Percentiles rank a stretch among this genome's conserved stretches.
Evolutionary conservation across 2,888 invertebrate genomes (phyloP).

Genomic region (Tanypteryx hageni): DNA sequence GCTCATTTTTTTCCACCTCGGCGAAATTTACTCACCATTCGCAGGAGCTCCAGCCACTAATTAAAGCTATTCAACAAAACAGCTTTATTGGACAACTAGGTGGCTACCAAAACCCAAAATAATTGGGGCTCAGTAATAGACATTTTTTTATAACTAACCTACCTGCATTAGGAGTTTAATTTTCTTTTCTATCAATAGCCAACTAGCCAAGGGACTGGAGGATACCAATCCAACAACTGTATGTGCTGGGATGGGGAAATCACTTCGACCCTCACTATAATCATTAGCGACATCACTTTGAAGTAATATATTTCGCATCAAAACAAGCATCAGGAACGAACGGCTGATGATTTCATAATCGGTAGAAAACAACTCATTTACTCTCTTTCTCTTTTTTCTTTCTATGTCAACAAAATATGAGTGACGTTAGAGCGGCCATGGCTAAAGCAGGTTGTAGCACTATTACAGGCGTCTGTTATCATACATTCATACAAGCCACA

Average conservation of each 20-base stretch:
- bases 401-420: slow-evolving; percentile 60
- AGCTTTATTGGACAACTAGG: slow-evolving; percentile 61
- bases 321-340: slow-evolving; percentile 63
- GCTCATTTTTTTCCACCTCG: slow-evolving; percentile 33
- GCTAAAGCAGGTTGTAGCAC: slow-evolving; percentile 62
- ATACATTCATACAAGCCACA: slow-evolving; percentile 63
- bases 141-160: slow-evolving; percentile 53
- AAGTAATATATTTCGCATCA: slow-evolving; percentile 49
- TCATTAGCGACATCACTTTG: slow-evolving; percentile 62
- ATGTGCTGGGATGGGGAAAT: slow-evolving; percentile 36
- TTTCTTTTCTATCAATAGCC: slow-evolving; percentile 52
- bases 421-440: slow-evolving; percentile 55
- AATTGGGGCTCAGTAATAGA: slow-evolving; percentile 60
- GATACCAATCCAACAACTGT: slow-evolving; percentile 48
- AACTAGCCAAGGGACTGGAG: slow-evolving; percentile 57
- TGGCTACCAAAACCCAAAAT: slow-evolving; percentile 62
- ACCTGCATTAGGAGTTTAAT: slow-evolving; percentile 54
- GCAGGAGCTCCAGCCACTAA: slow-evolving; percentile 53
- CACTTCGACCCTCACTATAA: slow-evolving; percentile 50
- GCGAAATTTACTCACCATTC: slow-evolving; percentile 51
- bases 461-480: slow-evolving; percentile 52
- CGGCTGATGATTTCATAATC: slow-evolving; percentile 52
- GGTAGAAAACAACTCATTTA: slow-evolving; percentile 57
- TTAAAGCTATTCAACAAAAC: slow-evolving; percentile 63
- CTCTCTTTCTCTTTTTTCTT: not conserved